A percentile compares a stretch with the other conserved stretches of the same genome.
phyloP scores from a whole-genome alignment of 92 coral and sea anemone species.

The Epizoanthus ramosus region DNA sequence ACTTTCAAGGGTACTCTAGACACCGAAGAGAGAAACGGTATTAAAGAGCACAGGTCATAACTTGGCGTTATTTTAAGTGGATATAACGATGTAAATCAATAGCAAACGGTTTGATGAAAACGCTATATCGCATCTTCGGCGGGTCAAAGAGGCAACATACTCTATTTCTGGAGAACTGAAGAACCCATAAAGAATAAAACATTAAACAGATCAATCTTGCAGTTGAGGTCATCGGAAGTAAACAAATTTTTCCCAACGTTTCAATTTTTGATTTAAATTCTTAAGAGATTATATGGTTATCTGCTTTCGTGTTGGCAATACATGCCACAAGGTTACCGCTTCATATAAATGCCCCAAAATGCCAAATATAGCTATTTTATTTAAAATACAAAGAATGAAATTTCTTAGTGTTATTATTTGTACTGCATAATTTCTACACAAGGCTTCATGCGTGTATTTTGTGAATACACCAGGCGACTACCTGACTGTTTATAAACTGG shows the following conservation, averaged over 20 bases:
- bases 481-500: too few species aligned
- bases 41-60: conserved; percentile 6
- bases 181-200: neutral
- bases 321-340: neutral
- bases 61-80: neutral
- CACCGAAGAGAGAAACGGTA: neutral
- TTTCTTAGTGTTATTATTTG: neutral
- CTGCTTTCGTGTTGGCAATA: neutral
- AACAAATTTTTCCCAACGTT: conserved; percentile 38
- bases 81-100: neutral
- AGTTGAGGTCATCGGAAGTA: conserved; percentile 34
- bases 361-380: conserved; percentile 18
- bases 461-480: too few species aligned
- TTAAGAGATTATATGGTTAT: conserved; percentile 29
- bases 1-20: neutral
- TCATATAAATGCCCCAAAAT: neutral
- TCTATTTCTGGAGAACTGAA: conserved; percentile 1
- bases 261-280: conserved; percentile 23
- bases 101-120: too few species aligned
- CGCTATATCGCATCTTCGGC: too few species aligned
- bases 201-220: conserved; percentile 19
- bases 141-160: too few species aligned
- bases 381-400: conserved; percentile 7
- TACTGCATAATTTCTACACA: neutral
- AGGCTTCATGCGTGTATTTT: neutral